Base-by-base conservation (phyloP, 1,140 invertebrate genomes). In the Formica exsecta region DNA sequence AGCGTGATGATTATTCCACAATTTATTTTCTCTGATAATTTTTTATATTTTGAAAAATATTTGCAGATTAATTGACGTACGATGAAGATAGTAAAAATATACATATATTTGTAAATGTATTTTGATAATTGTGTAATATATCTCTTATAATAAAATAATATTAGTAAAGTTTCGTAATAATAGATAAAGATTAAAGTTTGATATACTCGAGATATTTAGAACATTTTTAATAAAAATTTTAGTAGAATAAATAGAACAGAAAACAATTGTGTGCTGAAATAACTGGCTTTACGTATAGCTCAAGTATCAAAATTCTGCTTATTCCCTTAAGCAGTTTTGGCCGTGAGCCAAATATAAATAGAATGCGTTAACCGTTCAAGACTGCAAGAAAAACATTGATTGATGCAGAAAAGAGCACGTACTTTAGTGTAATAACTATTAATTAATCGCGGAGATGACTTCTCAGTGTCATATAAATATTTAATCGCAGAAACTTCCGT, bases 311-410 rank as follows among this genome's bases (percentile, higher is more conserved):
- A 83, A 83, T 83, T 16, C 25, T 74, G 79, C 73, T 74, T 83
- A 74, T 70, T 83, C 68, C 79, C 29, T 83, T 74, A 48, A 83
- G 76, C 38, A 74, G 29, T 32, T 73, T 44, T 83, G 79, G 79
- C 68, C 54, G 57, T 13, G 11, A n/a, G 68, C 79, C 57, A 83
- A 19, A 74, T 74, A 83, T 61, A 29, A 73, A 74, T 62, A 74
- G 79, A 74, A 80, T 57, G 22, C n/a, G 54, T 59, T 83, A 73
- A 19, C 38, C 25, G 68, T 44, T 59, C 36, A 44, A 32, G n/a
- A 38, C n/a, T 54, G 62, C n/a, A 48, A 62, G 68, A 61, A 83
- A 71, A 83, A 74, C 68, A 83, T 36, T 13, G 41, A n/a, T 59
- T 22, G 68, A 25, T 74, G 29, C 25, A 48, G 36, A 83, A 25